Base-by-base conservation (phyloP, 2,113 vertebrate species). In the Maccullochella peelii region DNA sequence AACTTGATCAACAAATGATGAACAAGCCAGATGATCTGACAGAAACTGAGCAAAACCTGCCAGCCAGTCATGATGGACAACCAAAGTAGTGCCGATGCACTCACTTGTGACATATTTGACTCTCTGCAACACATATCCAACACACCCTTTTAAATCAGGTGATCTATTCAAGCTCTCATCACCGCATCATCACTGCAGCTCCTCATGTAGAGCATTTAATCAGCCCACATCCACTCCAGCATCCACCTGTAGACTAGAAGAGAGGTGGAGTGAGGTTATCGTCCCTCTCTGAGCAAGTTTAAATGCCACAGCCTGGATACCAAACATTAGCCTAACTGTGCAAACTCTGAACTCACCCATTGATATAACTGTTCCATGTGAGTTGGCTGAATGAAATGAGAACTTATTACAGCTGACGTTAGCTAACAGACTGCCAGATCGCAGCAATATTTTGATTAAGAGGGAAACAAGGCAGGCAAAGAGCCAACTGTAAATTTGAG, bases 391-490 rank as follows among this genome's bases (percentile, higher is more conserved):
- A 42, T 66, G 27, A 83, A 85, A 47, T 20, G 11, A 76, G 76
- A 78, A 73, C 18, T 0, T 21, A 72, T 49, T 77, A 52, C 75
- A 63, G 87, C 79, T 86, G 82, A 84, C 54, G 33, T 57, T 50
- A 44, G 79, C 65, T 58, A 59, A 83, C 57, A 73, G 50, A 23
- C 77, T 85, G 88, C 88, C 84, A 90, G 82, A 83, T 42, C 70
- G 55, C 69, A 49, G 79, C 86, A 75, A 75, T 87, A 82, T 85
- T 77, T 76, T 83, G 52, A 81, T 81, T 27, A 73, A 44, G 42
- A 58, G 14, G 38, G 62, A 70, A 75, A 76, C 21, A 77, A 72
- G 52, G 61, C 1, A 23, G 62, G 82, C 36, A 82, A 42, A 33
- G 27, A 71, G 72, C 86, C 84, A 87, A 62, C 25, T 69, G 61